A percentile compares a stretch with the other conserved stretches of the same genome.
These are phyloP conservation scores for Formica exsecta DNA, from an alignment of 1,140 invertebrate genomes.

Conservation along the genomic window DNA sequence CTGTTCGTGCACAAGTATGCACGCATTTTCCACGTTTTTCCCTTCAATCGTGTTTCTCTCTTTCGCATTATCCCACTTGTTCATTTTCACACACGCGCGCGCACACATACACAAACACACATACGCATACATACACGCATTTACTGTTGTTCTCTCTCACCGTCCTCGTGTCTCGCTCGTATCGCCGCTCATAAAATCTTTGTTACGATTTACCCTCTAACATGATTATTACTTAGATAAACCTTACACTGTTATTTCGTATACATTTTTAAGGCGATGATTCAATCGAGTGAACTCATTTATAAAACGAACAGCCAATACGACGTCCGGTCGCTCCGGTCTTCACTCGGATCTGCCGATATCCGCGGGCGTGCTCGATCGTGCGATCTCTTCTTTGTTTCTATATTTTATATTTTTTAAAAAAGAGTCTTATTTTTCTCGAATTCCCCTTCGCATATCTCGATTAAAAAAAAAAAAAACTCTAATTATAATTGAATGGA, in stretches of 20 bases:
- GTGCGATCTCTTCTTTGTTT: slow-evolving; percentile 59
- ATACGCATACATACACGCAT: slow-evolving; percentile 8
- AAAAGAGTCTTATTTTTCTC: slow-evolving; percentile 5
- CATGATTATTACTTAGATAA: slow-evolving; percentile 87
- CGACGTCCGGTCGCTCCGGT: slow-evolving; percentile 78
- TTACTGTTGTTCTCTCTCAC: slow-evolving; percentile 52
- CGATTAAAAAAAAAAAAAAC: neutral
- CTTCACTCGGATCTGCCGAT: slow-evolving; percentile 48
- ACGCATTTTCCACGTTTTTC: slow-evolving; percentile 36
- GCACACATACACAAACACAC: slow-evolving; percentile 15
- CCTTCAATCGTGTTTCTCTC: slow-evolving; percentile 50
- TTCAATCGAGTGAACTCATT: slow-evolving; percentile 87
- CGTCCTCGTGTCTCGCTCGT: slow-evolving; percentile 74
- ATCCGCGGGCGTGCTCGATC: slow-evolving; percentile 58
- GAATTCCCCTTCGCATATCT: neutral
- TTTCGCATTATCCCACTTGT: slow-evolving; percentile 10
- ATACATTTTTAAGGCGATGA: slow-evolving; percentile 88
- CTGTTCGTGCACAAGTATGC: slow-evolving; percentile 48
- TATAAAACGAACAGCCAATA: slow-evolving; percentile 86
- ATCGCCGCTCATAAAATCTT: slow-evolving; percentile 86
- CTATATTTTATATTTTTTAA: slow-evolving; percentile 6
- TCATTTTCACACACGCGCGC: slow-evolving; percentile 56
- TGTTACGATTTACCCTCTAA: slow-evolving; percentile 84
- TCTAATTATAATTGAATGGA: neutral
- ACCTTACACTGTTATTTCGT: slow-evolving; percentile 86